Evolutionary conservation across 2,113 vertebrate genomes (phyloP).

Genomic region (Illadopsis cleaveri): DNA sequence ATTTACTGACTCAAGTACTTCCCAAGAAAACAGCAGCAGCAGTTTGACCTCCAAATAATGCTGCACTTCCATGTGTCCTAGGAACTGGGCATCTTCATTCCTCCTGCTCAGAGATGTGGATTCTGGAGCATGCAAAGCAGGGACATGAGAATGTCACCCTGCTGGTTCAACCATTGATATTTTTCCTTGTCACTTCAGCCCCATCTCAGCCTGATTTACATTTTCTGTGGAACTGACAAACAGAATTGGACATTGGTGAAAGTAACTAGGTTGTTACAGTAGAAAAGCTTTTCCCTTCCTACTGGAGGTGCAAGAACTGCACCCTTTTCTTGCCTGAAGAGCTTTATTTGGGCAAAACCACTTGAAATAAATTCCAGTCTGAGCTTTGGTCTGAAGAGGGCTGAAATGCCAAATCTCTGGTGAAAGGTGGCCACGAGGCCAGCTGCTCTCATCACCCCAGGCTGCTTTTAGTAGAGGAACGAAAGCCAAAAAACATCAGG

Average conservation of each 20-base stretch:
- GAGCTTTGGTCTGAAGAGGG: neutral
- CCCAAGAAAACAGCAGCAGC: neutral
- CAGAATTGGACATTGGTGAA: neutral
- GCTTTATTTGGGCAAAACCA: neutral
- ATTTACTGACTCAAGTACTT: neutral
- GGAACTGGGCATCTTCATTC: neutral
- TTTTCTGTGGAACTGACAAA: neutral
- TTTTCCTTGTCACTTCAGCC: neutral
- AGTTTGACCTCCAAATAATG: neutral
- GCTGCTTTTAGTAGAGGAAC: neutral
- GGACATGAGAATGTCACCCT: neutral
- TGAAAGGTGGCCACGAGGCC: fast-evolving
- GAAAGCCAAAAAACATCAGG: neutral
- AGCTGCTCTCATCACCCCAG: neutral
- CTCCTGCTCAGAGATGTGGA: neutral
- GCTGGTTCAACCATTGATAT: neutral
- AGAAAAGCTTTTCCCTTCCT: neutral
- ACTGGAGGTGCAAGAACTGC: neutral
- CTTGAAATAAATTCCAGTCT: neutral
- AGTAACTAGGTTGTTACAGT: neutral
- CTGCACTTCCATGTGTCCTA: neutral
- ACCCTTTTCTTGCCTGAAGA: neutral
- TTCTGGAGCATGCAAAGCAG: neutral
- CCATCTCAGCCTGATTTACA: neutral
- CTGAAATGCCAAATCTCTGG: neutral